A percentile compares a stretch with the other conserved stretches of the same genome.
phyloP scores from a whole-genome alignment of 2,888 invertebrate species.

The Agrochola lota region DNA sequence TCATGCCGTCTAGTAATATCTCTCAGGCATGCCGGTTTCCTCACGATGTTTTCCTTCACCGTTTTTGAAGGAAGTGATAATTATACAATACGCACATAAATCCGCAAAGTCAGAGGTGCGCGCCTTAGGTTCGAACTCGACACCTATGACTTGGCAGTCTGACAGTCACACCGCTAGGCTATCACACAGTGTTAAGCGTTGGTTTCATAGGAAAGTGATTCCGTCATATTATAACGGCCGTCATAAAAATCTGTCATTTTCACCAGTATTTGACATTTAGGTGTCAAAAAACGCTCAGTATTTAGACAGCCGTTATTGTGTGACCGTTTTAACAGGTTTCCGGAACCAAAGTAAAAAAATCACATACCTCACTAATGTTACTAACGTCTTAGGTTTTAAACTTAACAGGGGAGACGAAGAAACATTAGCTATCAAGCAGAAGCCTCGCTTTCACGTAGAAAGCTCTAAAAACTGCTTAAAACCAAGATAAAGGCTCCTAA shows the following conservation, averaged over 20 bases:
- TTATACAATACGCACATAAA: no score
- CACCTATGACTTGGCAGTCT: no score
- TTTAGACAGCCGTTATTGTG: not conserved
- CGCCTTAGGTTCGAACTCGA: no score
- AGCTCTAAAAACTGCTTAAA: conserved; percentile 66
- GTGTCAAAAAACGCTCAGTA: not conserved
- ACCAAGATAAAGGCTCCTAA: conserved; percentile 62
- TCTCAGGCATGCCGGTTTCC: no score
- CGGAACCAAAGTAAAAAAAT: conserved; percentile 8
- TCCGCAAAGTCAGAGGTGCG: no score
- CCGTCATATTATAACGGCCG: not conserved
- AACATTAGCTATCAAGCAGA: conserved; percentile 38
- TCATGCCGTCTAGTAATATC: no score
- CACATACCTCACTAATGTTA: conserved; percentile 23
- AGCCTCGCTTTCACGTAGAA: conserved; percentile 36
- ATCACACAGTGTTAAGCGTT: no score
- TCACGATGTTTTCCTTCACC: no score
- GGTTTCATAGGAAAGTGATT: not conserved
- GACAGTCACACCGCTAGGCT: no score
- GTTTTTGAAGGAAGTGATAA: no score
- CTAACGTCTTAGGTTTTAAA: conserved; percentile 51
- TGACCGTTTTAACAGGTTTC: not conserved
- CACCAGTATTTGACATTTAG: not conserved
- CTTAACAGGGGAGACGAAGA: conserved; percentile 36
- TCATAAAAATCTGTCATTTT: not conserved